Evolutionary conservation across 2,797 vertebrate species (phyloP).

Genomic region (Chiroxiphia lanceolata): DNA sequence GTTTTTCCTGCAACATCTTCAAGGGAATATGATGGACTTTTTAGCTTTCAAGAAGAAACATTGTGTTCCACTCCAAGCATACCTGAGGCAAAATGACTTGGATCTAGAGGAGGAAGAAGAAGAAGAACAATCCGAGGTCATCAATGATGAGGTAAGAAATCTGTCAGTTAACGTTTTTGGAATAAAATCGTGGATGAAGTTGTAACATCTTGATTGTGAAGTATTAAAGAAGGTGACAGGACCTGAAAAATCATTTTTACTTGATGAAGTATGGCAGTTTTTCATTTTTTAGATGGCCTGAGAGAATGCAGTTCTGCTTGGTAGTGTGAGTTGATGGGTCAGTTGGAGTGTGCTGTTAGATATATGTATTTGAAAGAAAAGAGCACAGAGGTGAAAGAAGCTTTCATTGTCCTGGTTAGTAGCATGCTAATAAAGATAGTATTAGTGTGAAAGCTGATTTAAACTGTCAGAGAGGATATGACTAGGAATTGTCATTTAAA

Average conservation of each 20-base stretch:
- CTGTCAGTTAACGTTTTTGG: not conserved
- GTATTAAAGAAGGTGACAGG: not conserved
- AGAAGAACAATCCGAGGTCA: conserved; percentile 96
- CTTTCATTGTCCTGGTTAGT: not conserved
- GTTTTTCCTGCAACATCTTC: conserved; percentile 97
- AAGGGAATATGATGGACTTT: conserved; percentile 99
- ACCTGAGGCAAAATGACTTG: conserved; percentile 94
- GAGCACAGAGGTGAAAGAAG: not conserved
- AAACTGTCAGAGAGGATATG: not conserved
- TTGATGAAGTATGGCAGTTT: not conserved
- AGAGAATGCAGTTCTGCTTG: not conserved
- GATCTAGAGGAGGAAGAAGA: conserved; percentile 97
- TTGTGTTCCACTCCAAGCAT: conserved; percentile 91
- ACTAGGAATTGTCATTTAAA: not conserved
- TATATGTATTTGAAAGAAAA: not conserved
- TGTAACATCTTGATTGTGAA: not conserved
- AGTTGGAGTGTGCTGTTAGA: not conserved
- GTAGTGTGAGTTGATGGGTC: accelerated
- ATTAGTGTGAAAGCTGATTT: not conserved
- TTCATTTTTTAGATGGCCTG: not conserved
- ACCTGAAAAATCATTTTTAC: not conserved
- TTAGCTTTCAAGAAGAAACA: conserved; percentile 96
- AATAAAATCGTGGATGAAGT: not conserved
- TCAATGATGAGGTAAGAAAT: conserved; percentile 94
- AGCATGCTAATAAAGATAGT: not conserved